A percentile compares a stretch with the other conserved stretches of the same genome.
These are phyloP conservation scores for Upupa epops DNA, from an alignment of 2,113 vertebrate genomes.

Conservation along the genomic window DNA sequence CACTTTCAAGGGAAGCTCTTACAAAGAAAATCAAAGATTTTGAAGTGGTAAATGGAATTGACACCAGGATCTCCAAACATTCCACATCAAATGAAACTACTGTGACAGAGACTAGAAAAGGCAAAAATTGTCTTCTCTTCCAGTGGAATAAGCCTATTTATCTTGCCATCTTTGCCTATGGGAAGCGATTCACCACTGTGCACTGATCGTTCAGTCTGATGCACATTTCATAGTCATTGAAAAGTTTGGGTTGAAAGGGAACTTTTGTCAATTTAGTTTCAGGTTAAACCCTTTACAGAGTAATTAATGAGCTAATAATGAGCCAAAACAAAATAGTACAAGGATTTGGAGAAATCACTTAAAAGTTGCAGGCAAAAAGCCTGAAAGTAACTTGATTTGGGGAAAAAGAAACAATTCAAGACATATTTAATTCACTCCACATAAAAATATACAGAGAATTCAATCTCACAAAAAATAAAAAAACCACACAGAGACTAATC, in stretches of 20 bases:
- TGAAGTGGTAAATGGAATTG: not conserved
- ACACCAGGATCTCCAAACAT: not conserved
- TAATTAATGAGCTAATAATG: no score
- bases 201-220: fast-evolving
- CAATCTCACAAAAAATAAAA: no score
- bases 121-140: not conserved
- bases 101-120: not conserved
- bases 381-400: no score
- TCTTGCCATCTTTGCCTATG: not conserved
- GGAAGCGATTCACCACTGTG: not conserved
- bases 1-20: not conserved
- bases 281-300: no score
- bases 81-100: not conserved
- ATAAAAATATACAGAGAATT: no score
- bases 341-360: no score
- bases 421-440: no score
- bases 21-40: not conserved
- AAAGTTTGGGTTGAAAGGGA: not conserved
- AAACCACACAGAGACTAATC: no score
- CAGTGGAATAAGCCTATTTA: not conserved
- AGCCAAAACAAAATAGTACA: no score
- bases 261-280: no score
- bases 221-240: not conserved
- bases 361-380: no score
- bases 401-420: no score